A percentile compares a stretch with the other conserved stretches of the same genome.
Conservation (phyloP, 1,140 invertebrate genomes). For the Aphaenogaster rudis region DNA sequence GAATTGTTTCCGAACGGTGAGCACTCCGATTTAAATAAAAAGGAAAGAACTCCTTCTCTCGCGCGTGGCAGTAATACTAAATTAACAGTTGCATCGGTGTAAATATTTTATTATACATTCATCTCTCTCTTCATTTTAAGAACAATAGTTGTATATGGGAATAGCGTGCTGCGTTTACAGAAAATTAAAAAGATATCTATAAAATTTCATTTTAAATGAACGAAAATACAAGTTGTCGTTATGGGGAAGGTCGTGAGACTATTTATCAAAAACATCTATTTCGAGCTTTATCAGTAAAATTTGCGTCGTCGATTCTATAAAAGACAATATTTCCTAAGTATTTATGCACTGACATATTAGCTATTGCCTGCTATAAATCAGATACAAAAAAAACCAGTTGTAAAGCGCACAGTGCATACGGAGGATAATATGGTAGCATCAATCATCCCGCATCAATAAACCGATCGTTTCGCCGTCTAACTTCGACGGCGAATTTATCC, state of each 20-base stretch:
- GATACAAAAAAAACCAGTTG: not conserved
- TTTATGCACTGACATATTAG: not conserved
- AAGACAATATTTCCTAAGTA: constrained; percentile 1
- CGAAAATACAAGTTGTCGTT: not conserved
- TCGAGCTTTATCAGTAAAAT: constrained; percentile 10
- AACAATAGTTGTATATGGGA: not conserved
- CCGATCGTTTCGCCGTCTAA: not conserved
- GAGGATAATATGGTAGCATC: not conserved
- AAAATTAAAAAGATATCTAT: not conserved
- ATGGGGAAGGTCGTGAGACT: not conserved
- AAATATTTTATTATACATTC: constrained; percentile 18
- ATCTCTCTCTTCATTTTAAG: not conserved
- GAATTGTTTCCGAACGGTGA: constrained; percentile 52
- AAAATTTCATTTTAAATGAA: constrained; percentile 9
- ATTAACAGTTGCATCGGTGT: constrained; percentile 12
- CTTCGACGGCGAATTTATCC: not conserved
- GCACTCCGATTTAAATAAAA: constrained; percentile 22
- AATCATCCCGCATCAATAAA: not conserved
- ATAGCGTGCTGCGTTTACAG: not conserved
- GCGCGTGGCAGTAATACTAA: not conserved
- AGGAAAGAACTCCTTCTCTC: not conserved
- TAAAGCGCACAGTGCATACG: not conserved
- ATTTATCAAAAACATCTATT: not conserved
- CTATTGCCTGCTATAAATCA: not conserved
- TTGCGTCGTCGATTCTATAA: not conserved